phyloP scores from a whole-genome alignment of 2,113 vertebrate species.

The Azemiops feae region DNA sequence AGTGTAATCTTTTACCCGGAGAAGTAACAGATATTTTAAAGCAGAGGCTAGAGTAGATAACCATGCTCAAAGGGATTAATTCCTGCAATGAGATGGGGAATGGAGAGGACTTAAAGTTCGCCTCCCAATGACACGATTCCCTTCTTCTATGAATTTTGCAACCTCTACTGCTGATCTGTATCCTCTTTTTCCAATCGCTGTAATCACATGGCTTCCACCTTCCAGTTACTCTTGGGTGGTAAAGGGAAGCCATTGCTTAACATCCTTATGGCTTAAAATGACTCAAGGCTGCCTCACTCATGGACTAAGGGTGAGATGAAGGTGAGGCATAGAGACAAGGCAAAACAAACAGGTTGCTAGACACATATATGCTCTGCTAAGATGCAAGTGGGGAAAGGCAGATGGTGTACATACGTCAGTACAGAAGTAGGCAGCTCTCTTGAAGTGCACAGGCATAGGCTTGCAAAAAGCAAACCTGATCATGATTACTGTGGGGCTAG shows the following conservation, averaged over 20 bases:
- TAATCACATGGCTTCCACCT: background rate
- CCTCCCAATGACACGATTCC: background rate
- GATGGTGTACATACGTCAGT: background rate
- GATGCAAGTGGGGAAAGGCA: background rate
- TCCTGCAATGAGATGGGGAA: background rate
- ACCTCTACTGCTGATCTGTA: background rate
- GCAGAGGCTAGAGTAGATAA: background rate
- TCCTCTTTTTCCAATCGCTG: background rate
- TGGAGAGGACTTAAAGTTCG: background rate
- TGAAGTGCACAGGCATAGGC: background rate
- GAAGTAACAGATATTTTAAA: background rate
- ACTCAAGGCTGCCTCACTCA: background rate
- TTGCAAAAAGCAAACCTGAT: background rate
- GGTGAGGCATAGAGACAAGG: background rate
- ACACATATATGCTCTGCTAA: background rate
- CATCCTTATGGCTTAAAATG: background rate
- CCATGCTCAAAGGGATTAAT: background rate
- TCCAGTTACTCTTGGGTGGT: background rate
- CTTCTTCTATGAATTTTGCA: background rate
- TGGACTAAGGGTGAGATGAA: background rate
- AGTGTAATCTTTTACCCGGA: background rate
- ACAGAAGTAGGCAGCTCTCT: background rate
- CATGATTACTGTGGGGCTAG: background rate
- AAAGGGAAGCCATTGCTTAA: background rate
- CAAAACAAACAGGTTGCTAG: background rate